phyloP scores from a whole-genome alignment of 2,113 vertebrate genomes.

The Cochlearius cochlearius region DNA sequence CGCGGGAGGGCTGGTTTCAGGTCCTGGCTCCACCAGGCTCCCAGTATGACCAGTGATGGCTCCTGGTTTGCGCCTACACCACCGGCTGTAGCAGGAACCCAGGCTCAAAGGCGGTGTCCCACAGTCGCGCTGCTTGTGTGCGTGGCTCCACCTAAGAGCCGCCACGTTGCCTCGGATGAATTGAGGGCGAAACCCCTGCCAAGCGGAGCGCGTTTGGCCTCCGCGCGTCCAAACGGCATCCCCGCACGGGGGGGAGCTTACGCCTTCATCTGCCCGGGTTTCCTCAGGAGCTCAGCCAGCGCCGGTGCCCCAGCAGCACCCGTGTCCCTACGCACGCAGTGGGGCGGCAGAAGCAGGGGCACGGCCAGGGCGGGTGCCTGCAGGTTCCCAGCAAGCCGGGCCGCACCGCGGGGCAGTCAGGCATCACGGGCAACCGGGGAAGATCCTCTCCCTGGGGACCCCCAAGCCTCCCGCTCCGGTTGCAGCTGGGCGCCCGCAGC shows the following conservation, averaged over 20 bases:
- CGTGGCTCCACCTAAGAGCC: not conserved
- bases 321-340: not conserved
- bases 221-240: not conserved
- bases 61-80: not conserved
- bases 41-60: not conserved
- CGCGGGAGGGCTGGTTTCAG: not conserved
- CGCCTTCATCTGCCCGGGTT: rapidly evolving
- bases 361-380: not conserved
- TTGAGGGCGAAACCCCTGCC: not conserved
- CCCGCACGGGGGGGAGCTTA: too few relatives aligned
- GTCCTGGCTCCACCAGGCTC: not conserved
- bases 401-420: not conserved
- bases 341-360: not conserved
- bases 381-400: not conserved
- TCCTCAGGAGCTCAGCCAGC: not conserved
- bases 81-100: not conserved
- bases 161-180: not conserved
- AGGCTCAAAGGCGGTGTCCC: not conserved
- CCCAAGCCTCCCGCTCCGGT: not conserved
- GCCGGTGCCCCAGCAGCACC: rapidly evolving
- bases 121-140: rapidly evolving
- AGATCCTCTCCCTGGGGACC: not conserved
- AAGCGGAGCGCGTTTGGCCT: not conserved
- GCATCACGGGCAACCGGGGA: not conserved
- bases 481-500: not conserved